Evolutionary conservation across 2,113 vertebrate genomes (phyloP).

Genomic region (Jacana jacana): DNA sequence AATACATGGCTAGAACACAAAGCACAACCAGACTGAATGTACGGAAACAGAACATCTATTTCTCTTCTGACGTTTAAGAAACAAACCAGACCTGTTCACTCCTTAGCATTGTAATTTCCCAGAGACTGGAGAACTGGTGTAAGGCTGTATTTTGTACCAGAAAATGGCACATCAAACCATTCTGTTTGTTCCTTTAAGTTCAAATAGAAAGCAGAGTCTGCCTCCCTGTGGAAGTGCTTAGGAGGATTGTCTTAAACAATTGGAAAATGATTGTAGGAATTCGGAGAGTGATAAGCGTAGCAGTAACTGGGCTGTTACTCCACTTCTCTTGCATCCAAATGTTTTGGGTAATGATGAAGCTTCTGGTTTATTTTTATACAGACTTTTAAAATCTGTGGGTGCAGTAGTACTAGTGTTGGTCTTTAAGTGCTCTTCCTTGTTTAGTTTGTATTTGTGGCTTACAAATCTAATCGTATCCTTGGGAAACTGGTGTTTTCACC

Average conservation of each 20-base stretch:
- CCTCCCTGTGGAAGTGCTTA: conserved; percentile 37
- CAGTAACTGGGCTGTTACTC: neutral
- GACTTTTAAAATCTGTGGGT: neutral
- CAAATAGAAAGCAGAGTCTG: neutral
- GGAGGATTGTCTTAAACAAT: neutral
- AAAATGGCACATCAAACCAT: neutral
- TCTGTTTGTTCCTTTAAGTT: neutral
- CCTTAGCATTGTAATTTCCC: neutral
- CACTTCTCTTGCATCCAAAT: neutral
- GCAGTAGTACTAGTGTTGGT: neutral
- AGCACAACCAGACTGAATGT: neutral
- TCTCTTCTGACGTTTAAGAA: neutral
- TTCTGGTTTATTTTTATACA: neutral
- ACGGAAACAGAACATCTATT: neutral
- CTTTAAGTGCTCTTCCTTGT: neutral
- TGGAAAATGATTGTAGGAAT: neutral
- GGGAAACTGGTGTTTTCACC: neutral
- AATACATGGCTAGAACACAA: neutral
- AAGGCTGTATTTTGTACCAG: neutral
- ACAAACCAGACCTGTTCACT: neutral
- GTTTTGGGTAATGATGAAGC: neutral
- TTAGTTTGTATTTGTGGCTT: neutral
- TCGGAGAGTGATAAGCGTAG: neutral
- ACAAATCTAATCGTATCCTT: neutral
- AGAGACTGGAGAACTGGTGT: neutral